Base-by-base conservation (phyloP, 2,797 vertebrate genomes). In the Fistularia commersonii region DNA sequence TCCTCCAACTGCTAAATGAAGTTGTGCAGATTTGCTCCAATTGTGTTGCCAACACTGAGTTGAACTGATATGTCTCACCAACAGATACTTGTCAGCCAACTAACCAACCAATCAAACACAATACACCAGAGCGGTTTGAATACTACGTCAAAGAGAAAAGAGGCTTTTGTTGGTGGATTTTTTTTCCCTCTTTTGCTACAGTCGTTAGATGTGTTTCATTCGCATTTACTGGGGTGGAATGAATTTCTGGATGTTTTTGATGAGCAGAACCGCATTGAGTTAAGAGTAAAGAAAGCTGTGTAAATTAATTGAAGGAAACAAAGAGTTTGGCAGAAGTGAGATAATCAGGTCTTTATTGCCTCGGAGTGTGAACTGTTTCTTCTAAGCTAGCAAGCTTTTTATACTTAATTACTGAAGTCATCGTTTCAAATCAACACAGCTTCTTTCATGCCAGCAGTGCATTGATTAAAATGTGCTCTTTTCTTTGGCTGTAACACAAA, bases 41-140 rank as follows among this genome's bases (percentile, higher is more conserved):
- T n/a, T n/a, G n/a, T n/a, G n/a, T n/a, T n/a, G 23, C 23, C 23
- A 23, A 23, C 23, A 41, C 51, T 23, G 45, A 23, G 48, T 56
- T 47, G 45, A 47, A 61, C 33, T 44, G 51, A 53, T 54, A 41
- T 40, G 48, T 35, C 48, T 69, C 48, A 23, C 57, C 54, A 68
- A 66, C 13, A 64, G 41, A 62, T 42, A 45, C 47, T 4, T 15
- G 60, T 50, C 56, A 46, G 58, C 49, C 65, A 58, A 61, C 58
- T 51, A 47, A 64, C 76, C 46, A 64, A 68, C 43, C 55, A 63
- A 59, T 74, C 57, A 54, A 61, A 70, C 44, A 44, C 54, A 75
- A 64, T 67, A 52, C 71, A 56, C 48, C 48, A 42, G 47, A 57
- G 54, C 64, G 53, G 49, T 54, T 41, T 41, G 64, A 66, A 59